A percentile compares a stretch with the other conserved stretches of the same genome.
Evolutionary conservation across 2,888 invertebrate species (phyloP).

Genomic region (Drosophila antonietae): DNA sequence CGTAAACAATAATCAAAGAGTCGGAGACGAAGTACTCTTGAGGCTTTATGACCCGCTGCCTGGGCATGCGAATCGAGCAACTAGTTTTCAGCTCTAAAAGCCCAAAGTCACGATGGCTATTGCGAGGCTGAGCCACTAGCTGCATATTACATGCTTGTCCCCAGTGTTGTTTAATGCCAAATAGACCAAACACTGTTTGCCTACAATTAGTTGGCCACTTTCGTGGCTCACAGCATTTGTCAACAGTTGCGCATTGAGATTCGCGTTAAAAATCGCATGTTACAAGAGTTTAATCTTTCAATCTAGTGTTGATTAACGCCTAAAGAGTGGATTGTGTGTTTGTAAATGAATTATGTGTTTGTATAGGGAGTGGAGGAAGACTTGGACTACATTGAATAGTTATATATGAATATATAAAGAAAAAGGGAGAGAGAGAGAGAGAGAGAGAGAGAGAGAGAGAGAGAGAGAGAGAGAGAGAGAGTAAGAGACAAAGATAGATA

Average conservation of each 20-base stretch:
- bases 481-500: not conserved
- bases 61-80: slow-evolving; percentile 17
- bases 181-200: not conserved
- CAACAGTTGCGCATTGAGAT: not conserved
- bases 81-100: slow-evolving; percentile 29
- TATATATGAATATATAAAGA: not conserved
- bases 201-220: not conserved
- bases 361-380: no score
- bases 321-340: not conserved
- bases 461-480: no score
- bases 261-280: slow-evolving; percentile 14
- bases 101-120: slow-evolving; percentile 24
- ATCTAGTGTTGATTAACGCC: slow-evolving; percentile 12
- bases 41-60: slow-evolving; percentile 6
- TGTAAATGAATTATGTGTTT: not conserved
- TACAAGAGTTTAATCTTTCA: slow-evolving; percentile 34
- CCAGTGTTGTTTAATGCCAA: slow-evolving; percentile 28
- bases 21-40: slow-evolving; percentile 15
- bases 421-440: not conserved
- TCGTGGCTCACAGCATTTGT: slow-evolving; percentile 9
- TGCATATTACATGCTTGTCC: not conserved
- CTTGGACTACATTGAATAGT: not conserved
- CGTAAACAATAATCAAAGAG: slow-evolving; percentile 18
- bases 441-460: not conserved
- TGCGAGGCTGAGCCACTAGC: not conserved